These are phyloP conservation scores for Fragum sueziense DNA, from an alignment of 2,888 invertebrate species.

Conservation along the genomic window DNA sequence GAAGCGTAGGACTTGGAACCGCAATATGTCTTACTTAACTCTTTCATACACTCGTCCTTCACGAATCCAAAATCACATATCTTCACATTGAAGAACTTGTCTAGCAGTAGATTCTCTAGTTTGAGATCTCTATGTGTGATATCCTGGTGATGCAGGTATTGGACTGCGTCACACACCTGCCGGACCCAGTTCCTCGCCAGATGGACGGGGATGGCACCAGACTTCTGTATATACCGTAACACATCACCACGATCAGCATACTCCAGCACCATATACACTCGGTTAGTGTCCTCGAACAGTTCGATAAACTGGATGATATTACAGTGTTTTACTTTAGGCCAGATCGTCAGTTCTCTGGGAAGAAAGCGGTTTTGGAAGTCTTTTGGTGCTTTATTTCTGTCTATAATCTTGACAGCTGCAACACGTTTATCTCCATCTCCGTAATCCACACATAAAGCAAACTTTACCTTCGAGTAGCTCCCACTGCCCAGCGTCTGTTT, in stretches of 20 bases:
- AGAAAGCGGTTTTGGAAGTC: conserved; percentile 92
- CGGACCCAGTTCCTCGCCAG: conserved; percentile 80
- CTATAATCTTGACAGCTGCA: conserved; percentile 88
- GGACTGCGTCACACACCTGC: conserved; percentile 80
- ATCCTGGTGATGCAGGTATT: conserved; percentile 81
- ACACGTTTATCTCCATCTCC: conserved; percentile 52
- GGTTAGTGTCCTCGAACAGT: conserved; percentile 88
- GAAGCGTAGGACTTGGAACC: conserved; percentile 84
- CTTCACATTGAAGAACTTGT: conserved; percentile 82
- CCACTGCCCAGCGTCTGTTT: conserved; percentile 80
- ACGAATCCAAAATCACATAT: conserved; percentile 83
- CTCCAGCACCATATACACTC: conserved; percentile 82
- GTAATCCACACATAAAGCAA: conserved; percentile 84
- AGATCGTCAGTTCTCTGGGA: conserved; percentile 91
- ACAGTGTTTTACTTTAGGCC: conserved; percentile 90
- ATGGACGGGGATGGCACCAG: conserved; percentile 81
- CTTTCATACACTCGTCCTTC: conserved; percentile 70
- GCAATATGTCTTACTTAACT: conserved; percentile 83
- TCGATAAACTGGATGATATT: conserved; percentile 90
- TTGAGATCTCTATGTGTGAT: conserved; percentile 84
- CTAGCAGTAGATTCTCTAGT: conserved; percentile 83
- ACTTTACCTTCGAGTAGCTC: conserved; percentile 86
- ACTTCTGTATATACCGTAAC: conserved; percentile 81
- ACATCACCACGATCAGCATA: conserved; percentile 82
- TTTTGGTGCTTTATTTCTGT: conserved; percentile 88